A percentile compares a stretch with the other conserved stretches of the same genome.
Evolutionary conservation across 2,888 invertebrate species (phyloP).

Genomic region (Agrochola macilenta): DNA sequence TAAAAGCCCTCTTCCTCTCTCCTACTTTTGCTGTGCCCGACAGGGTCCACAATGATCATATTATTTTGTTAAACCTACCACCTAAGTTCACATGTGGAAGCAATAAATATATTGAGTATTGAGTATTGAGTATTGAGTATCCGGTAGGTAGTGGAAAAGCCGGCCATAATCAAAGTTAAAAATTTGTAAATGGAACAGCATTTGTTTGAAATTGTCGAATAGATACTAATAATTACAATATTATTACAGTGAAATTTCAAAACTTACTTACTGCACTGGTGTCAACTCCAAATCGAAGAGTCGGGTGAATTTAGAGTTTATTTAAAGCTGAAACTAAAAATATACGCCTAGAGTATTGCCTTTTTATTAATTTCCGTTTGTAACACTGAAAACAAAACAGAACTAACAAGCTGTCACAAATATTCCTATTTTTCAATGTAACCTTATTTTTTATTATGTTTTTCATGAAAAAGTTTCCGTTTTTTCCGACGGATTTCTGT

Average conservation of each 20-base stretch:
- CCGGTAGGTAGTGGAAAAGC: not conserved
- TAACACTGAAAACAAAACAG: not conserved
- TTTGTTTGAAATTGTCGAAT: not conserved
- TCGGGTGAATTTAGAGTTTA: not conserved
- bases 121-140: too few relatives aligned
- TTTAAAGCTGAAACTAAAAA: conserved; percentile 1
- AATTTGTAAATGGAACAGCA: not conserved
- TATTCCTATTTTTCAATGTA: conserved; percentile 7
- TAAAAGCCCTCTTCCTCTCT: too few relatives aligned
- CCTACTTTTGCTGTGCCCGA: too few relatives aligned
- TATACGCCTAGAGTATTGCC: not conserved
- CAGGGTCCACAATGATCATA: too few relatives aligned
- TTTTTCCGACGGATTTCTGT: conserved; percentile 24
- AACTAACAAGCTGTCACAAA: conserved; percentile 37
- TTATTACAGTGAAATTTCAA: not conserved
- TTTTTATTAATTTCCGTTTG: conserved; percentile 28
- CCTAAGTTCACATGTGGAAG: too few relatives aligned
- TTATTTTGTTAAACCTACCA: too few relatives aligned
- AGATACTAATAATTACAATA: not conserved
- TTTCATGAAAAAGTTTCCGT: conserved; percentile 26
- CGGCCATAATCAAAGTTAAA: not conserved
- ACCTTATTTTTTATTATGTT: conserved; percentile 33
- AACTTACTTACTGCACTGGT: not conserved
- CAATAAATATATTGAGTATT: too few relatives aligned
- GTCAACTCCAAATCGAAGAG: not conserved